Percentiles rank a stretch among this genome's conserved stretches.
These are phyloP conservation scores for Crotalus tigris DNA, from an alignment of 2,113 vertebrate species.

Conservation along the genomic window DNA sequence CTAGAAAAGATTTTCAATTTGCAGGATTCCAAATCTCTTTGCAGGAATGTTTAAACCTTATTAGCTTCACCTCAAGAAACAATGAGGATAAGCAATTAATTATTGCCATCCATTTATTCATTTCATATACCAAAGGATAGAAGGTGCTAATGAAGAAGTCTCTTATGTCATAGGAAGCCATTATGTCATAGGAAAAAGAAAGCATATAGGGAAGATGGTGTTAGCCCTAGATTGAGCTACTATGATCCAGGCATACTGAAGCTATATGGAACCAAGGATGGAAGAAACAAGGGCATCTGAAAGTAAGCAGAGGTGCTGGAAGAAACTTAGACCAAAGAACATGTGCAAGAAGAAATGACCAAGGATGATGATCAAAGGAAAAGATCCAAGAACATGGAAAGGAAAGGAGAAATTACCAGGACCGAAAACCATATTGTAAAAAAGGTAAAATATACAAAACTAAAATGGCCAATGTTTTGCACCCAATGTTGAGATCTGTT, in stretches of 20 bases:
- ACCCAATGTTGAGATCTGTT: not conserved
- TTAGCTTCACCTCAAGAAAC: not conserved
- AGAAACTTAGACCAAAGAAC: too few species aligned
- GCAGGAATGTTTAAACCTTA: not conserved
- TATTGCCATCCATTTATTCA: not conserved
- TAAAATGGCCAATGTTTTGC: not conserved
- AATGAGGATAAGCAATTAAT: not conserved
- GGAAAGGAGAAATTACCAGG: too few species aligned
- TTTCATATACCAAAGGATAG: not conserved
- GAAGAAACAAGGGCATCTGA: not conserved
- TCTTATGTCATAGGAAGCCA: not conserved
- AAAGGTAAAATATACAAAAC: not conserved
- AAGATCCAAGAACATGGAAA: not conserved
- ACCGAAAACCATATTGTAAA: not conserved
- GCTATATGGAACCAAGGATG: not conserved
- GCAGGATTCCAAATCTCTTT: not conserved
- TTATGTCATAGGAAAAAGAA: not conserved
- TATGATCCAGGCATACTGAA: not conserved
- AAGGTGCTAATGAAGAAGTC: not conserved
- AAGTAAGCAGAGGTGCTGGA: not conserved
- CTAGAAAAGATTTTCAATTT: not conserved
- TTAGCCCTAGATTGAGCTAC: not conserved
- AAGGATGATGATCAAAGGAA: not conserved
- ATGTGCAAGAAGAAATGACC: not conserved
- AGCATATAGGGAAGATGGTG: not conserved